Base-by-base conservation (phyloP, 2,888 invertebrate genomes). In the Morpho helenor region DNA sequence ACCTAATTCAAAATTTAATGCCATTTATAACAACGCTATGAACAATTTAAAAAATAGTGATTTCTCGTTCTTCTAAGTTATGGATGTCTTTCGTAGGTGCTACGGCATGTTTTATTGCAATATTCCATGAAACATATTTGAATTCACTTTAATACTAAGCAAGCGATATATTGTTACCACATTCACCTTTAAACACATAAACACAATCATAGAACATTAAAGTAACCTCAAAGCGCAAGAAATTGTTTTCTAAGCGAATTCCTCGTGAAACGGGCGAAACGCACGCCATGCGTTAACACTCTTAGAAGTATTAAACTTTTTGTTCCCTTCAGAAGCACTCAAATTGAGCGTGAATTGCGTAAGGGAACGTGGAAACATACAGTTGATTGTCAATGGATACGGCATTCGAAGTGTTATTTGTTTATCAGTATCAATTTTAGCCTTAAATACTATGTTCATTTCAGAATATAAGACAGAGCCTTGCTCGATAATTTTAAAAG, bases 261-360 rank as follows among this genome's bases (percentile, higher is more conserved):
- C 49, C 48, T 8, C 40, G 50, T n/a, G 48, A 44, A 10, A 10
- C 45, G 23, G 5, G 46, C 45, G 52, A 47, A 31, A 46, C 49
- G 10, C 47, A 47, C 8, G 8, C 53, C 56, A 51, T 62, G 56
- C 51, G 61, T 53, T 56, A 58, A 54, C 31, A 31, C 31, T 31
- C 31, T 31, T 31, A 31, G 31, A 49, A 61, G 63, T 61, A 63
- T 63, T 61, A 61, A 59, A 63, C 65, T 60, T 61, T 63, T 63
- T 65, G 57, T 56, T 57, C 53, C 59, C 64, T 61, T 56, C 57
- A 56, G 61, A 65, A 52, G 59, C 59, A 60, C 63, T 65, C 65
- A 61, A 65, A 65, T 65, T 65, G 63, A 65, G 65, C 59, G 65
- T 65, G 59, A 65, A 65, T 58, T 65, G 61, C 59, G 65, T 61